These are phyloP conservation scores for Yponomeuta evonymella DNA, from an alignment of 2,888 invertebrate species.

Conservation along the genomic window DNA sequence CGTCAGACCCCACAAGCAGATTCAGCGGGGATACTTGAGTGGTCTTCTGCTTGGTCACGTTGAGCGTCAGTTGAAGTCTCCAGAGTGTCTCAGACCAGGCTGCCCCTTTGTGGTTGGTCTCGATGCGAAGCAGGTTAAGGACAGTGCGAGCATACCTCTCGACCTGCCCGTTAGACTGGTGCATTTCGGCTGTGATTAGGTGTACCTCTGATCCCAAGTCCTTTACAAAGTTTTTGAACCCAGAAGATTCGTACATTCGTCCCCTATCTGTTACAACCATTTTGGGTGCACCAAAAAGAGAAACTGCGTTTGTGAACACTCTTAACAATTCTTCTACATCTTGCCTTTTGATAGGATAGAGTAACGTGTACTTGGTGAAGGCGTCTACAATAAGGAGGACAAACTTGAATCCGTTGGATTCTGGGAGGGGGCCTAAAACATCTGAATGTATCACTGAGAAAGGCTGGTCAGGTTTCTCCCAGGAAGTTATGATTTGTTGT, in stretches of 20 bases:
- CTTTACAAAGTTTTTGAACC: conserved; percentile 4
- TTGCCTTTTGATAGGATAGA: conserved; percentile 13
- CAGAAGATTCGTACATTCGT: conserved; percentile 14
- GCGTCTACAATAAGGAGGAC: conserved; percentile 14
- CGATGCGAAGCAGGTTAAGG: conserved; percentile 15
- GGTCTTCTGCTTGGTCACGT: conserved; percentile 12
- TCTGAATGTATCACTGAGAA: conserved; percentile 25
- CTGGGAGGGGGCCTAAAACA: conserved; percentile 13
- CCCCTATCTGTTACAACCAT: conserved; percentile 15
- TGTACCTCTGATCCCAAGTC: background rate
- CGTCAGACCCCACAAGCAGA: conserved; percentile 10
- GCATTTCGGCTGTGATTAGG: conserved; percentile 14
- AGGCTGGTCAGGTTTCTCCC: conserved; percentile 24
- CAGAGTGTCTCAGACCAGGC: conserved; percentile 11
- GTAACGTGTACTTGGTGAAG: conserved; percentile 13
- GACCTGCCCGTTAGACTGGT: conserved; percentile 15
- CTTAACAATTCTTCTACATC: conserved; percentile 13
- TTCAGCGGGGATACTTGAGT: conserved; percentile 12
- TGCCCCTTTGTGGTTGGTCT: conserved; percentile 6
- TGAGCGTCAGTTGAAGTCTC: conserved; percentile 13
- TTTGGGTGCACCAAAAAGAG: conserved; percentile 15
- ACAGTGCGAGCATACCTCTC: conserved; percentile 15
- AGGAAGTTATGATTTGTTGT: conserved; percentile 22
- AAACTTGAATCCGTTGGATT: conserved; percentile 11
- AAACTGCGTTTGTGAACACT: conserved; percentile 8